These are phyloP conservation scores for Drosophila monieri DNA, from an alignment of 2,888 invertebrate genomes.

Conservation along the genomic window DNA sequence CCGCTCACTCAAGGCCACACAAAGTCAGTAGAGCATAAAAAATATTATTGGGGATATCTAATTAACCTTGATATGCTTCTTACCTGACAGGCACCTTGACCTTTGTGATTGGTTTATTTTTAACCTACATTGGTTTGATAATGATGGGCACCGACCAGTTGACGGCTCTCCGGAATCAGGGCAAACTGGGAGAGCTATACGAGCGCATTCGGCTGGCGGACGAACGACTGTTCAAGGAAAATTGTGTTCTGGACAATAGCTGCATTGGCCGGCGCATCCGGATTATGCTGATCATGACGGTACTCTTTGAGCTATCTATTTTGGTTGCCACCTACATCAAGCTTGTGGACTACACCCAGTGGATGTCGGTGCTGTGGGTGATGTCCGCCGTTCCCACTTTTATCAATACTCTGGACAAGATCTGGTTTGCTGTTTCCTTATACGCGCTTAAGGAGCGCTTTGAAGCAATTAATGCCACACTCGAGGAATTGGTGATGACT, in stretches of 20 bases:
- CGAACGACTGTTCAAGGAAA: constrained; percentile 79
- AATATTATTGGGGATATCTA: neutral
- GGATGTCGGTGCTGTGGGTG: constrained; percentile 77
- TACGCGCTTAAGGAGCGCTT: constrained; percentile 82
- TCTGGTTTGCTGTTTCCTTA: constrained; percentile 83
- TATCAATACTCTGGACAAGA: constrained; percentile 82
- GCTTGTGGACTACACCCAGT: constrained; percentile 74
- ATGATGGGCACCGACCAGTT: constrained; percentile 83
- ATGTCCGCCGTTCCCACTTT: constrained; percentile 81
- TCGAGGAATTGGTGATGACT: constrained; percentile 71
- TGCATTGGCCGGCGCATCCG: constrained; percentile 69
- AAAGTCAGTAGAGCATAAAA: constrained; percentile 73
- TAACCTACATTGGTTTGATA: constrained; percentile 82
- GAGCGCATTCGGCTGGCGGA: constrained; percentile 81
- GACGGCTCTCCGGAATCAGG: constrained; percentile 81
- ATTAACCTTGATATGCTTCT: neutral
- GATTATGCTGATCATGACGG: constrained; percentile 71
- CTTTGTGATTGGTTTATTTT: constrained; percentile 83
- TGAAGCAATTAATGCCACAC: constrained; percentile 70
- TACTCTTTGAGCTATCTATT: constrained; percentile 77
- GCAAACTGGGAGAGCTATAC: constrained; percentile 75
- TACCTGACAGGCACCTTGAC: constrained; percentile 80
- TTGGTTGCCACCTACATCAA: constrained; percentile 70
- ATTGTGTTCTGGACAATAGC: constrained; percentile 76
- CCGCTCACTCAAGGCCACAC: constrained; percentile 72